phyloP scores from a whole-genome alignment of 2,888 invertebrate genomes.

The Eupithecia pulchellata region DNA sequence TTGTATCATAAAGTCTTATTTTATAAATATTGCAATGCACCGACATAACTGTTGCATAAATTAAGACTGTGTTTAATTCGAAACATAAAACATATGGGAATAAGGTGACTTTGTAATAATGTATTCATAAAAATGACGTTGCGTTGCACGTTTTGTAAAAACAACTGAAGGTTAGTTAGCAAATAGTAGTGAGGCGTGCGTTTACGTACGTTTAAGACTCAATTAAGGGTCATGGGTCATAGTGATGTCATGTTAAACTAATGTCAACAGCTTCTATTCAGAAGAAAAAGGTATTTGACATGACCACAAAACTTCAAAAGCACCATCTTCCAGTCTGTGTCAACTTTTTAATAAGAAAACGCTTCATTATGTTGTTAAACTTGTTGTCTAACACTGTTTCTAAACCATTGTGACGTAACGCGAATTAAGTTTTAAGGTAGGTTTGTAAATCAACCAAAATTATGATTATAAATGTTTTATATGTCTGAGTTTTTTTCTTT shows the following conservation, averaged over 20 bases:
- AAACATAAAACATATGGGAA: background rate
- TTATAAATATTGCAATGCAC: background rate
- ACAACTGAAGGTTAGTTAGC: background rate
- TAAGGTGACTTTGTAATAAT: conserved; percentile 4
- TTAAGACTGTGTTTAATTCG: background rate
- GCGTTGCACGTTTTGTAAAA: background rate
- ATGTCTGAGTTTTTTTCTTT: background rate
- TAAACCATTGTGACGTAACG: background rate
- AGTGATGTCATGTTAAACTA: background rate
- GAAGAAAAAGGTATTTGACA: background rate
- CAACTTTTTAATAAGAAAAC: too few relatives aligned
- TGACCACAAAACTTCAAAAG: background rate
- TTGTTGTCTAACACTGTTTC: background rate
- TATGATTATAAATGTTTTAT: background rate
- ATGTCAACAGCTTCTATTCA: background rate
- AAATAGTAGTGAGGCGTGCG: too few relatives aligned
- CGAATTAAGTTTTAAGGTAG: background rate
- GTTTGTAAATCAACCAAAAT: background rate
- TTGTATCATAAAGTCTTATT: background rate
- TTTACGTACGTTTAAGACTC: too few relatives aligned
- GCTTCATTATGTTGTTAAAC: background rate
- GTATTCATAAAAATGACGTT: background rate
- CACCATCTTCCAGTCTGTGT: too few relatives aligned
- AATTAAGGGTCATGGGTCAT: too few relatives aligned
- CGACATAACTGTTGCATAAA: background rate